These are phyloP conservation scores for Corapipo altera DNA, from an alignment of 2,113 vertebrate species.

Conservation along the genomic window DNA sequence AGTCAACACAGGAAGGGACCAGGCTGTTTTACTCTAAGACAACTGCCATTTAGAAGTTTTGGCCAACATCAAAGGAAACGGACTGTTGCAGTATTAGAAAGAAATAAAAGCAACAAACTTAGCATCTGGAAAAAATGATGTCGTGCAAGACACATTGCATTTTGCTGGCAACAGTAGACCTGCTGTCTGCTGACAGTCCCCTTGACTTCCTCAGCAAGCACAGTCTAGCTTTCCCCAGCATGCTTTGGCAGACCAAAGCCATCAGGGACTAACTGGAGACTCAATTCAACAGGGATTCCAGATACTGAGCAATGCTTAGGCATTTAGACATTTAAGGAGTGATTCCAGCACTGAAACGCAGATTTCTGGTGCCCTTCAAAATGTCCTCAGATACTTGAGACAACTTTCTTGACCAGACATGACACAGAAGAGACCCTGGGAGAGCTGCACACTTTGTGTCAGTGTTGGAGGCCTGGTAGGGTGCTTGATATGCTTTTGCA, in stretches of 20 bases:
- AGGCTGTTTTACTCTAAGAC: background rate
- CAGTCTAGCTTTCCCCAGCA: background rate
- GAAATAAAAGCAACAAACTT: background rate
- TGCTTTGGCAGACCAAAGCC: background rate
- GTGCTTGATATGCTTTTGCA: background rate
- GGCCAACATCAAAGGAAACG: background rate
- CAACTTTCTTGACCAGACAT: background rate
- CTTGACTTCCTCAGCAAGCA: background rate
- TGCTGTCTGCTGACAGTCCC: background rate
- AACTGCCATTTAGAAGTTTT: background rate
- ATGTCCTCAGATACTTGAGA: background rate
- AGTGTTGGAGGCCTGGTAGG: background rate
- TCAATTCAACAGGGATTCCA: rapidly evolving
- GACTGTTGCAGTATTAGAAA: background rate
- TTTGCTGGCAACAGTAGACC: background rate
- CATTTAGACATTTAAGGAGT: background rate
- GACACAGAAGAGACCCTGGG: background rate
- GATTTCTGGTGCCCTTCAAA: background rate
- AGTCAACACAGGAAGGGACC: background rate
- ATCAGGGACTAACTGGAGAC: background rate
- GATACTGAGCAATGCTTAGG: background rate
- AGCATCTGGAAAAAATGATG: background rate
- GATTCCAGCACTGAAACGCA: background rate
- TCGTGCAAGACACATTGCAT: background rate
- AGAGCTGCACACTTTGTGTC: background rate